Conservation (phyloP, 2,888 invertebrate species). For the Stramonita haemastoma region DNA sequence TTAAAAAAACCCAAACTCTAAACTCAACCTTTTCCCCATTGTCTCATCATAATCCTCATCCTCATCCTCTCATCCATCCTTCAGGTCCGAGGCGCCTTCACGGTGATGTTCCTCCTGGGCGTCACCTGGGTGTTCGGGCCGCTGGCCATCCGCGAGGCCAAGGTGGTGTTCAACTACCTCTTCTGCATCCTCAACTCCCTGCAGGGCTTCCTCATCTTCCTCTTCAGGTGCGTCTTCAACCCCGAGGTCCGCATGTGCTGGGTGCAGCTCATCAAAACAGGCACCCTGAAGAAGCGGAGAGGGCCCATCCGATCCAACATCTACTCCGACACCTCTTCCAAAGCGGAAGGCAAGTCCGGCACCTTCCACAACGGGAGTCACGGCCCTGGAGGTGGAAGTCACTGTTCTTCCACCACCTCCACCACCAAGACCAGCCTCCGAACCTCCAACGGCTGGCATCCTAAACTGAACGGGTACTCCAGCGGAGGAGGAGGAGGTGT, state of each 20-base stretch:
- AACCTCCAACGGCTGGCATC: conserved; percentile 54
- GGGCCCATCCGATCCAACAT: conserved; percentile 62
- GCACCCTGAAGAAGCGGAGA: conserved; percentile 67
- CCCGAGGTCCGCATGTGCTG: conserved; percentile 70
- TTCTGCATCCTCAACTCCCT: conserved; percentile 74
- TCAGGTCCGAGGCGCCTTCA: conserved; percentile 71
- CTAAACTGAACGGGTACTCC: conserved; percentile 49
- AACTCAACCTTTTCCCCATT: too few species aligned
- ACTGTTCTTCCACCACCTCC: background rate
- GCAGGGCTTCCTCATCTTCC: conserved; percentile 72
- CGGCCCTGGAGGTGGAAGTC: background rate
- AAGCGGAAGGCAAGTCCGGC: conserved; percentile 50
- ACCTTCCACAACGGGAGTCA: conserved; percentile 41
- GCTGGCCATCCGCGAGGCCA: conserved; percentile 69
- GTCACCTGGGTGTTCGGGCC: conserved; percentile 75
- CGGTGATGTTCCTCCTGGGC: conserved; percentile 72
- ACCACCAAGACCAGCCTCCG: conserved; percentile 46
- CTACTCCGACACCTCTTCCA: conserved; percentile 63
- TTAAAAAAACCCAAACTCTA: too few species aligned
- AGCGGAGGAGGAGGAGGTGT: conserved; percentile 12
- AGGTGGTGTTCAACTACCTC: conserved; percentile 69
- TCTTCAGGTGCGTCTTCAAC: conserved; percentile 71
- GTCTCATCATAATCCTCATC: conserved; percentile 40
- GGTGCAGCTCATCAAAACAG: conserved; percentile 68
- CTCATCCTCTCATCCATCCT: conserved; percentile 13